Conservation (phyloP, 2,888 invertebrate genomes). For the Heteromyza rotundicornis region DNA sequence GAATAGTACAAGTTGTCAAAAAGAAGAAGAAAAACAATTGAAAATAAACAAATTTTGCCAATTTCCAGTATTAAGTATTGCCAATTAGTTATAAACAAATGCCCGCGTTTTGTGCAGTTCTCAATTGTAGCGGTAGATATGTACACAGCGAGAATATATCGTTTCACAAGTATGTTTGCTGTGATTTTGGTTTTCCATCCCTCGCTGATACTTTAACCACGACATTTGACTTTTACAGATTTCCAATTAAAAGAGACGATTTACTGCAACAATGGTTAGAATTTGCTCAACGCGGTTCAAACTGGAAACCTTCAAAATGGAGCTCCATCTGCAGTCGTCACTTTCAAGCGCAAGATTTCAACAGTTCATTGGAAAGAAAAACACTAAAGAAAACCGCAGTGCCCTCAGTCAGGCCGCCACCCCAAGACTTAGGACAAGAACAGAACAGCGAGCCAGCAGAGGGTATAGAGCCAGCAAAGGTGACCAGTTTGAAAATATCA, state of each 20-base stretch:
- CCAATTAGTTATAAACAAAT: slow-evolving; percentile 33
- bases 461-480: no score
- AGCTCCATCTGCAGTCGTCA: slow-evolving; percentile 61
- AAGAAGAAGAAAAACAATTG: background rate
- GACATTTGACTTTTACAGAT: slow-evolving; percentile 41
- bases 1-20: background rate
- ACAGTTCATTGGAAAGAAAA: slow-evolving; percentile 50
- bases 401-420: no score
- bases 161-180: slow-evolving; percentile 56
- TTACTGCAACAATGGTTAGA: slow-evolving; percentile 57
- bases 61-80: no score
- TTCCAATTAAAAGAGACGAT: slow-evolving; percentile 57
- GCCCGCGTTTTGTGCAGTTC: slow-evolving; percentile 61
- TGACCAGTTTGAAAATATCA: no score
- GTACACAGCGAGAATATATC: slow-evolving; percentile 58
- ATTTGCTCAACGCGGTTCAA: slow-evolving; percentile 52
- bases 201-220: background rate
- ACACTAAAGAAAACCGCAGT: slow-evolving; percentile 54
- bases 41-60: no score
- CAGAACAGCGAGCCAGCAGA: no score
- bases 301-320: slow-evolving; percentile 61
- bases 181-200: background rate
- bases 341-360: slow-evolving; percentile 56
- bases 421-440: no score
- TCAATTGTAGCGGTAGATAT: slow-evolving; percentile 59